Conservation (phyloP, 2,113 vertebrate species). For the Lontra canadensis region DNA sequence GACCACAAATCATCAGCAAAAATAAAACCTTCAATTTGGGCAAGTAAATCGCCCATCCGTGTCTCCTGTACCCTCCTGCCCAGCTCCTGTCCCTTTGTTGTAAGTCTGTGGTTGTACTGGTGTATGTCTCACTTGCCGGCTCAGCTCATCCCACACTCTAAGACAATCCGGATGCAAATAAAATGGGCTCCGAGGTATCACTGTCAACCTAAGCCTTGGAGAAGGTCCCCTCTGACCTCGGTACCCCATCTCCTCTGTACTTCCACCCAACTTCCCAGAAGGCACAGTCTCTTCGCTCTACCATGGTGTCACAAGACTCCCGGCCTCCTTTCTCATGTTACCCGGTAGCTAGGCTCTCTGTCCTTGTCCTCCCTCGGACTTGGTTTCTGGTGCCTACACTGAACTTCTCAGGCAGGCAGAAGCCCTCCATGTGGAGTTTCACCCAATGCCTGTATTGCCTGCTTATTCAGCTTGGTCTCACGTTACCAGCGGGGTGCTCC, state of each 20-base stretch:
- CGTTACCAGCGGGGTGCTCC: background rate
- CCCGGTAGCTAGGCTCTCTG: background rate
- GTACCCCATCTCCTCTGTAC: background rate
- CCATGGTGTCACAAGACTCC: background rate
- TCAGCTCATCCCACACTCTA: background rate
- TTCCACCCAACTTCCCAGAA: background rate
- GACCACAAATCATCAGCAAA: background rate
- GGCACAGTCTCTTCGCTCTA: background rate
- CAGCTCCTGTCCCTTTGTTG: background rate
- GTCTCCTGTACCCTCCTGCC: background rate
- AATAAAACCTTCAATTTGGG: background rate
- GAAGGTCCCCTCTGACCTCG: background rate
- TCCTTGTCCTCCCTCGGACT: background rate
- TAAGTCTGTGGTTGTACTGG: background rate
- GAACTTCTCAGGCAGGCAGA: background rate
- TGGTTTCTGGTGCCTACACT: background rate
- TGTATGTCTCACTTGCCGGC: background rate
- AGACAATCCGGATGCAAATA: background rate
- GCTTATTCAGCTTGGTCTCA: background rate
- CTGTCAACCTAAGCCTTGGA: background rate
- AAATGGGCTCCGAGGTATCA: background rate
- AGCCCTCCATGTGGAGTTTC: background rate
- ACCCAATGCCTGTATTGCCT: background rate
- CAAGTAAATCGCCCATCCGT: background rate
- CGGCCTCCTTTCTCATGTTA: background rate